Evolutionary conservation across 2,888 invertebrate genomes (phyloP).

Genomic region (Sphaerophoria taeniata): DNA sequence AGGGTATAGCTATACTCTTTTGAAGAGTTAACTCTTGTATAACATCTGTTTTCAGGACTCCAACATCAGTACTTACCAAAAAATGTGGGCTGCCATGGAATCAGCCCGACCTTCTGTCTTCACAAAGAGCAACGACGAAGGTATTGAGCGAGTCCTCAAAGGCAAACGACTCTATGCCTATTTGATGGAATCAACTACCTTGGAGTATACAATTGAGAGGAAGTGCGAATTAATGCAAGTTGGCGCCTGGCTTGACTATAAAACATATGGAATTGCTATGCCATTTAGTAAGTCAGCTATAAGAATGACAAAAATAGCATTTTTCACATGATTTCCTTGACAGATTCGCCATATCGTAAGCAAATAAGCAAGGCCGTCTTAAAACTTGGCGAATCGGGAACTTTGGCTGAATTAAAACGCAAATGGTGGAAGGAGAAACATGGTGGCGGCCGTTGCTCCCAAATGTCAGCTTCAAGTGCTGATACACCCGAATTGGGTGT

Average conservation of each 20-base stretch:
- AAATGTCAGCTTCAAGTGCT: constrained; percentile 75
- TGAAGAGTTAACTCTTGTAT: neutral
- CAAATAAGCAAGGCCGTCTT: constrained; percentile 94
- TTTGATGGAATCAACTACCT: constrained; percentile 97
- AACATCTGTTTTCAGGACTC: constrained; percentile 86
- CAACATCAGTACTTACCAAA: constrained; percentile 93
- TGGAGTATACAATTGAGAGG: constrained; percentile 95
- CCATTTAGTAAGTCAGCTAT: constrained; percentile 89
- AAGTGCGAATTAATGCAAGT: constrained; percentile 93
- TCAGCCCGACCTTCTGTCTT: constrained; percentile 92
- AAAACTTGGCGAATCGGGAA: constrained; percentile 94
- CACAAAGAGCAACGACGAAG: constrained; percentile 91
- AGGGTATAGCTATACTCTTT: constrained; percentile 84
- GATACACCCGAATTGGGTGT: constrained; percentile 81
- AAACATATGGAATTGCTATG: constrained; percentile 97
- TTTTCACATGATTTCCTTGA: neutral
- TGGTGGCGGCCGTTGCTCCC: constrained; percentile 81
- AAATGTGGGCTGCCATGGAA: constrained; percentile 97
- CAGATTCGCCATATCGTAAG: constrained; percentile 91
- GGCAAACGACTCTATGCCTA: constrained; percentile 94
- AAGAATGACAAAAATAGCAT: neutral
- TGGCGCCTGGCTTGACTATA: constrained; percentile 92
- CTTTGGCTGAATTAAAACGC: constrained; percentile 90
- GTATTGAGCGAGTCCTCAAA: constrained; percentile 92
- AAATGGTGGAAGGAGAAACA: constrained; percentile 95